A percentile compares a stretch with the other conserved stretches of the same genome.
phyloP scores from a whole-genome alignment of 2,888 invertebrate genomes.

The Clitarchus hookeri region DNA sequence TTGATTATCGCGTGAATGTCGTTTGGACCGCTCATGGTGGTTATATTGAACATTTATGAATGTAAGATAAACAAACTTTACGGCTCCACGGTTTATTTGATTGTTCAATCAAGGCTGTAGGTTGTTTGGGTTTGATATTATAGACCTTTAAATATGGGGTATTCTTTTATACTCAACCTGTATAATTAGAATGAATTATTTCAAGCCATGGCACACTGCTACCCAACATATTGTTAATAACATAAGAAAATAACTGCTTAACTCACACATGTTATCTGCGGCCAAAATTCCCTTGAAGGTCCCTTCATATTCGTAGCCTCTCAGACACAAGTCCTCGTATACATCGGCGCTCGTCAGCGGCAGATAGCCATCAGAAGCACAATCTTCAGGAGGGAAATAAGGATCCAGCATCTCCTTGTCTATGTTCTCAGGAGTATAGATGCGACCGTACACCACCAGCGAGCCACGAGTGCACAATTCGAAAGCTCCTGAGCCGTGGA shows the following conservation, averaged over 20 bases:
- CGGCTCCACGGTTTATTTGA: too few relatives aligned
- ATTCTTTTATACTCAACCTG: too few relatives aligned
- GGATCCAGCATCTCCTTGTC: not conserved
- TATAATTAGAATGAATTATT: too few relatives aligned
- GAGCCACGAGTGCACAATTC: conserved; percentile 3
- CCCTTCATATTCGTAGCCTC: conserved; percentile 10
- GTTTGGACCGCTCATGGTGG: too few relatives aligned
- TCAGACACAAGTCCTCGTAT: conserved; percentile 5
- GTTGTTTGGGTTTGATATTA: too few relatives aligned
- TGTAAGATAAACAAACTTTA: too few relatives aligned
- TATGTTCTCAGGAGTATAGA: not conserved
- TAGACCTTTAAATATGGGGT: too few relatives aligned
- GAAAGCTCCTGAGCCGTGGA: conserved; percentile 70
- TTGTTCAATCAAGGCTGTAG: too few relatives aligned
- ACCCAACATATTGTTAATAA: too few relatives aligned
- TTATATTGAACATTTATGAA: too few relatives aligned
- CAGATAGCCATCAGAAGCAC: not conserved
- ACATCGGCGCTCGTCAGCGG: not conserved
- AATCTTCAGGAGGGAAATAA: not conserved
- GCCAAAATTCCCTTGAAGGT: not conserved
- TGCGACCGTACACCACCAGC: conserved; percentile 1
- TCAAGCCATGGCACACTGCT: too few relatives aligned
- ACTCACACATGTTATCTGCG: conserved; percentile 11
- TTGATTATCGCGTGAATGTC: too few relatives aligned
- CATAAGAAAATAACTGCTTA: not conserved